Evolutionary conservation across 2,888 invertebrate genomes (phyloP), one percentile per base, ranked within the genome.

Genomic region (Stenodera caucasica): DNA sequence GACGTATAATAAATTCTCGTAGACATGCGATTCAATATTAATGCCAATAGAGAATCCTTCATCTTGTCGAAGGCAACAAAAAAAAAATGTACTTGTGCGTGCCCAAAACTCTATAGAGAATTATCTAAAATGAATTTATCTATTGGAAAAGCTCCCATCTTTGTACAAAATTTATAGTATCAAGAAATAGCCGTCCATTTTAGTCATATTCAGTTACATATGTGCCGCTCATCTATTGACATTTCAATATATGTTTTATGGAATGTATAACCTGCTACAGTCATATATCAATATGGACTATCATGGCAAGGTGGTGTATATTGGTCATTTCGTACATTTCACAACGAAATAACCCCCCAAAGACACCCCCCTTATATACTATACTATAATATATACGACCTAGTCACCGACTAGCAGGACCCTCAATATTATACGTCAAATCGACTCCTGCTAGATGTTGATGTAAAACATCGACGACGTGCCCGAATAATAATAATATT

Each of bases 181-280:
- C 45, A 51, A 61, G 55, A 57, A 64, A 61, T 63, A 53, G 67
- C 66, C 72, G 72, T 74, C 68, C 67, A 69, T 73, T 69, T 69
- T 68, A 72, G 74, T 74, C 73, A 73, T 72, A 72, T 75, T 74
- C 74, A 73, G 72, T 73, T 71, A 72, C 74, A 73, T 18, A 40
- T 69, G 66, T 73, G 73, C 70, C 72, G 68, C 72, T 70, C 72
- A 72, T 75, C 70, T 70, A 65, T 70, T 73, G 76, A 77, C 76
- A 77, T 77, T 77, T 77, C 77, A 77, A 77, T 79, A 77, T 77
- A 79, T 79, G 78, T 80, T 79, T 79, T 78, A 80, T 79, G 74
- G 79, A 78, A 79, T 78, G 77, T 77, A 77, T 77, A 77, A 78
- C 77, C 78, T 76, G 78, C 74, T 70, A 70, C 56, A 69, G 73